phyloP scores from a whole-genome alignment of 2,888 invertebrate species.

The Leptinotarsa haldemani region DNA sequence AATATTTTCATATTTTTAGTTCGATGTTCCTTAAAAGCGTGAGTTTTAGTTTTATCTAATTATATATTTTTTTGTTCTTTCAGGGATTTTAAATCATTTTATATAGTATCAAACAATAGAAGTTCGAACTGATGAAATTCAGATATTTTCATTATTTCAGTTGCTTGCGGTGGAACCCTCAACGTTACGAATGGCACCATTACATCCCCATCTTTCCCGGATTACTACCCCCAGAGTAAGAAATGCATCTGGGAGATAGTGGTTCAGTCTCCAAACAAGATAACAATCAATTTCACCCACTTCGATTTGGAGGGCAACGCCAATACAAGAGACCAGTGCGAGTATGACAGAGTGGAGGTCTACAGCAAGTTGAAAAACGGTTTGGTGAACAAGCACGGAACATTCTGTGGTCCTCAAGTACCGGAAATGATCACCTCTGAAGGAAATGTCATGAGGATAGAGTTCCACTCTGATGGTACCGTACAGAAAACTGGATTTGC shows the following conservation, averaged over 20 bases:
- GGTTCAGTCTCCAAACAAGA: constrained; percentile 90
- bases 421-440: constrained; percentile 92
- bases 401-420: constrained; percentile 86
- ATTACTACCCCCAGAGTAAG: constrained; percentile 91
- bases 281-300: constrained; percentile 96
- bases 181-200: constrained; percentile 87
- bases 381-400: constrained; percentile 82
- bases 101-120: too few relatives aligned
- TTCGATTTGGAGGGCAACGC: constrained; percentile 94
- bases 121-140: too few relatives aligned
- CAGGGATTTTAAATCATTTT: too few relatives aligned
- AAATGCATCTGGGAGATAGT: constrained; percentile 98
- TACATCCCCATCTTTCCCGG: constrained; percentile 95
- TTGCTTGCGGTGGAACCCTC: constrained; percentile 95
- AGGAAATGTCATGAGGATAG: constrained; percentile 86
- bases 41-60: too few relatives aligned
- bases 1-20: too few relatives aligned
- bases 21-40: too few relatives aligned
- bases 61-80: too few relatives aligned
- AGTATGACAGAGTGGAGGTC: constrained; percentile 91
- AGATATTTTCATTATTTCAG: constrained; percentile 66
- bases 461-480: constrained; percentile 95
- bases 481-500: constrained; percentile 96
- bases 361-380: constrained; percentile 84
- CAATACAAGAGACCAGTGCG: constrained; percentile 89